Base-by-base conservation (phyloP, 92 coral and sea anemone species). In the Chrysogorgia sp. region DNA sequence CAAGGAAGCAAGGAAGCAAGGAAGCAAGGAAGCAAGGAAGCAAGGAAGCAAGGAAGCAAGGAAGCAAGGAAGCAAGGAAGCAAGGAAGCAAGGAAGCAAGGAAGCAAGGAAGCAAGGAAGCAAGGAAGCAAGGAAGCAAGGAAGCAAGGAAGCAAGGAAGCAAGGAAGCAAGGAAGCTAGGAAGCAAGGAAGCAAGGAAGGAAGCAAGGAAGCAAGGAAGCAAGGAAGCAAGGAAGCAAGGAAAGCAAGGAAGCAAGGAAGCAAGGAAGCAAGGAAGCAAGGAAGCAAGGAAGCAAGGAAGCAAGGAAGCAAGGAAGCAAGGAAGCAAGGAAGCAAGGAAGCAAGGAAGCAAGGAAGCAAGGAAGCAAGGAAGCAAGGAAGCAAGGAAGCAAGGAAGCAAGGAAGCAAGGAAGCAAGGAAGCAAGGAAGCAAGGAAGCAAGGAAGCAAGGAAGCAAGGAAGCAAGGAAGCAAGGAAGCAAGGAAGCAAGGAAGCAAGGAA, bases 351-450 rank as follows among this genome's bases (percentile, higher is more conserved):
- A 47, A 47, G 53, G 53, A 47, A 47, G 53, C 14, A 47, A 47
- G n/a, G n/a, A 47, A 47, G n/a, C 2, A 47, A 47, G n/a, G n/a
- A 47, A 47, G n/a, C 2, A 47, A 47, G 14, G n/a, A 47, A 15
- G 53, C 2, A 47, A 37, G 43, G 34, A 63, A 63, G 69, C 7
- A 63, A 63, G 69, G 34, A 63, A 63, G 69, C 7, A 63, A 63
- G 69, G 34, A 63, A 63, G 34, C 7, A 63, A 63, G 69, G 34
- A 63, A 10, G 34, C 7, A 63, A 5, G 69, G 34, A 63, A 63
- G 69, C 7, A 63, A 32, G 34, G 37, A 63, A 32, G 34, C n/a
- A n/a, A n/a, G n/a, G 28, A 32, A 20, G 28, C 21, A 63, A 63
- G 34, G 34, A 29, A 63, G 7, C 14, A 29, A 63, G 37, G 37